These are phyloP conservation scores for Oscheius myriophilus DNA, from an alignment of 2,888 invertebrate species.

Conservation along the genomic window DNA sequence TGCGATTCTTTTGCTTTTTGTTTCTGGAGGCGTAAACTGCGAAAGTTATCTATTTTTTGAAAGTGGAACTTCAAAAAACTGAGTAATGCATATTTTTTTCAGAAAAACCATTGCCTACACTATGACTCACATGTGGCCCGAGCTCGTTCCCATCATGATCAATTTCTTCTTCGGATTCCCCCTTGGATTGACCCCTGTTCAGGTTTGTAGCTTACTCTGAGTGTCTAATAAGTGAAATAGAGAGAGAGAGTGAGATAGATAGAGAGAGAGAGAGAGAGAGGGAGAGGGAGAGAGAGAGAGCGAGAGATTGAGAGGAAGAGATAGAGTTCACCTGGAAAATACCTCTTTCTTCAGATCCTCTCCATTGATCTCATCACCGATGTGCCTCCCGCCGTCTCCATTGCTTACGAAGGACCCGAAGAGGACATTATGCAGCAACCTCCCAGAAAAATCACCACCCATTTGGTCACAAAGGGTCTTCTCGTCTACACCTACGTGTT, in stretches of 20 bases:
- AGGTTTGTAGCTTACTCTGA: constrained; percentile 15
- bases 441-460: constrained; percentile 53
- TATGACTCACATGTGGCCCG: constrained; percentile 65
- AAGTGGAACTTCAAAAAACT: too few relatives aligned
- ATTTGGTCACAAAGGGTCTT: constrained; percentile 62
- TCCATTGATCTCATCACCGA: constrained; percentile 64
- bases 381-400: constrained; percentile 63
- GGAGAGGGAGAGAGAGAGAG: too few relatives aligned
- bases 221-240: too few relatives aligned
- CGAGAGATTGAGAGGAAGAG: too few relatives aligned
- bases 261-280: too few relatives aligned
- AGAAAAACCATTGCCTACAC: constrained; percentile 63
- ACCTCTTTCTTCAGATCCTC: constrained; percentile 42
- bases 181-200: constrained; percentile 62
- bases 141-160: constrained; percentile 65
- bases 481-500: constrained; percentile 64
- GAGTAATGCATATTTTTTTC: too few relatives aligned
- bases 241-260: too few relatives aligned
- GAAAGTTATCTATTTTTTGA: too few relatives aligned
- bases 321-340: too few relatives aligned
- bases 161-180: constrained; percentile 67
- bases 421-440: constrained; percentile 65
- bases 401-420: constrained; percentile 67
- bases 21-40: too few relatives aligned
- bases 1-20: too few relatives aligned